phyloP scores from a whole-genome alignment of 37 sponge, comb jelly and placozoan genomes.

The Agelas oroides region DNA sequence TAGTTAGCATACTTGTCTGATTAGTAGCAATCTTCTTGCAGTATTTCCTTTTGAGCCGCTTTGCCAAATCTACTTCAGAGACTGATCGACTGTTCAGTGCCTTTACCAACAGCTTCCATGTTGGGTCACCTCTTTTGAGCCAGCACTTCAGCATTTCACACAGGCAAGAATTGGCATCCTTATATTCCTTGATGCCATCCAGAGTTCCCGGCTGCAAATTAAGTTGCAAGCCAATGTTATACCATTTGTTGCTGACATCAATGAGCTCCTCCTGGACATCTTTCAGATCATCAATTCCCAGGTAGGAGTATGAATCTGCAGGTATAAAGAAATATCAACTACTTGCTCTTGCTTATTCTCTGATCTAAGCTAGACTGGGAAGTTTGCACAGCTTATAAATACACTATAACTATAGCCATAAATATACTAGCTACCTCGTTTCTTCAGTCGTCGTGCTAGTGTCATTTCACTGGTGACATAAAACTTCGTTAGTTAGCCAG shows the following conservation, averaged over 20 bases:
- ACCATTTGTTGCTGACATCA: slow-evolving; percentile 12
- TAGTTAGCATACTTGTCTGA: too few species aligned
- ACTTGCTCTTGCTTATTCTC: too few species aligned
- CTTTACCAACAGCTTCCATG: neutral
- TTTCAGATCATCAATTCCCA: neutral
- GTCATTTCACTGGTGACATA: too few species aligned
- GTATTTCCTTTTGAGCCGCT: neutral
- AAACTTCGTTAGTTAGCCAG: too few species aligned
- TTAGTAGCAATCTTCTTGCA: neutral
- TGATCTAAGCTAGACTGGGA: too few species aligned
- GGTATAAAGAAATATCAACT: too few species aligned
- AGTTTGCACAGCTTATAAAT: too few species aligned
- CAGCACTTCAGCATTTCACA: slow-evolving; percentile 25
- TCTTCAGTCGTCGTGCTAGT: too few species aligned
- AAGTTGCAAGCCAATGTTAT: slow-evolving; percentile 21
- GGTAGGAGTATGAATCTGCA: too few species aligned
- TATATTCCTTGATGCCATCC: neutral
- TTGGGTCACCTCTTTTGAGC: neutral
- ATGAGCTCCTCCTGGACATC: neutral
- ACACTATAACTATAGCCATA: too few species aligned
- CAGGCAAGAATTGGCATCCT: neutral
- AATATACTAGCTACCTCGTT: too few species aligned
- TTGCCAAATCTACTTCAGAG: neutral
- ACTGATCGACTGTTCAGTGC: slow-evolving; percentile 7
- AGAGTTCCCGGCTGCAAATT: neutral